These are phyloP conservation scores for Suillia variegata DNA, from an alignment of 2,888 invertebrate species.

Conservation along the genomic window DNA sequence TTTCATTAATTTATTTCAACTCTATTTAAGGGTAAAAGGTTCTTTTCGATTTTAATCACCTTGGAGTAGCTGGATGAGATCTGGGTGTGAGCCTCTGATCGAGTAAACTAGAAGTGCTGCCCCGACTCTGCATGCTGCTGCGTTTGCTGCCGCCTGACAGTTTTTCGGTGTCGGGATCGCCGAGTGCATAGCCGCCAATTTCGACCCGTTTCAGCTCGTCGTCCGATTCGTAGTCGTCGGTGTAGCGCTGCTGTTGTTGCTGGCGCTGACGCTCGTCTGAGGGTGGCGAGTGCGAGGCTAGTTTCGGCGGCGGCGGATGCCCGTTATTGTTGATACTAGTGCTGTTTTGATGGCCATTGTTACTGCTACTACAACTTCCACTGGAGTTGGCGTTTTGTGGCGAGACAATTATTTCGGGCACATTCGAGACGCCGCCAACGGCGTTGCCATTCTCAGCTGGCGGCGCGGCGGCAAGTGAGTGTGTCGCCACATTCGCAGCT, in stretches of 20 bases:
- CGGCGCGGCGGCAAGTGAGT: slow-evolving; percentile 32
- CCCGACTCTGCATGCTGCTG: slow-evolving; percentile 89
- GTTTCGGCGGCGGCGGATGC: slow-evolving; percentile 4
- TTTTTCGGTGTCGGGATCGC: slow-evolving; percentile 76
- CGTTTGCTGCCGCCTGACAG: slow-evolving; percentile 83
- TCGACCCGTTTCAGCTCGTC: slow-evolving; percentile 87
- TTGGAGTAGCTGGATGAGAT: slow-evolving; percentile 91
- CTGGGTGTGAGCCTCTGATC: slow-evolving; percentile 84
- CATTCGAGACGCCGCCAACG: slow-evolving; percentile 24
- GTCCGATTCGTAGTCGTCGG: slow-evolving; percentile 86
- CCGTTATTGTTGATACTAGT: too few relatives aligned
- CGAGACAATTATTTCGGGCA: slow-evolving; percentile 56
- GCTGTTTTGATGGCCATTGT: slow-evolving; percentile 19
- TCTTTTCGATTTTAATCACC: slow-evolving; percentile 60
- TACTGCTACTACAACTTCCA: slow-evolving; percentile 28
- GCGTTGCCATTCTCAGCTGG: slow-evolving; percentile 30
- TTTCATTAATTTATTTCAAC: slow-evolving; percentile 1
- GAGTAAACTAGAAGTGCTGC: slow-evolving; percentile 85
- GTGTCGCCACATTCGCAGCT: slow-evolving; percentile 27
- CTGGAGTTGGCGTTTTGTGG: slow-evolving; percentile 37
- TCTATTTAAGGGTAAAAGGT: too few relatives aligned
- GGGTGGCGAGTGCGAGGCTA: slow-evolving; percentile 35
- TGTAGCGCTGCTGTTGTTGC: slow-evolving; percentile 65
- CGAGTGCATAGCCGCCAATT: slow-evolving; percentile 66
- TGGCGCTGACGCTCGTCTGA: slow-evolving; percentile 65